A percentile compares a stretch with the other conserved stretches of the same genome.
phyloP scores from a whole-genome alignment of 2,797 vertebrate species.

The Eutrigla gurnardus region DNA sequence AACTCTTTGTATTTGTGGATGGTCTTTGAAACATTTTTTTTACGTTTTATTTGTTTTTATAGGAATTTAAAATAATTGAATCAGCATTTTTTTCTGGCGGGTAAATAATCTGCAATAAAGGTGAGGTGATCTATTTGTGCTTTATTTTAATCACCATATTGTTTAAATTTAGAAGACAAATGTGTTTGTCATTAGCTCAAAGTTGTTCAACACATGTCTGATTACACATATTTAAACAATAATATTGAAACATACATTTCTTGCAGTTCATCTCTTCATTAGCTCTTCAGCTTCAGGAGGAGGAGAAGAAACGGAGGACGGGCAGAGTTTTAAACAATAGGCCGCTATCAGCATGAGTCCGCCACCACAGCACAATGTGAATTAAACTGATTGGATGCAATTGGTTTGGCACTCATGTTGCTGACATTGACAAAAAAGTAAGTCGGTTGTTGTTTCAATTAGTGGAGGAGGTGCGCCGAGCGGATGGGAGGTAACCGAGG shows the following conservation, averaged over 20 bases:
- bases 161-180: not conserved
- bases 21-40: not conserved
- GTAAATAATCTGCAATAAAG: not conserved
- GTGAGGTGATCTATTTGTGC: not conserved
- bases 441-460: slow-evolving; percentile 68
- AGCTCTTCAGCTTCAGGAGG: slow-evolving; percentile 28
- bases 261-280: slow-evolving; percentile 43
- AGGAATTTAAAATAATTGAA: not conserved
- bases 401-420: slow-evolving; percentile 65
- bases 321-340: slow-evolving; percentile 43
- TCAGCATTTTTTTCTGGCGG: not conserved
- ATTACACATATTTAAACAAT: not conserved
- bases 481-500: slow-evolving; percentile 21
- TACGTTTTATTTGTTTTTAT: not conserved
- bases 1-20: not conserved
- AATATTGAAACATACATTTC: slow-evolving; percentile 29
- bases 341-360: slow-evolving; percentile 58
- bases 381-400: slow-evolving; percentile 74
- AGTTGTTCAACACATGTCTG: not conserved
- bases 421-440: slow-evolving; percentile 74
- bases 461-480: slow-evolving; percentile 47
- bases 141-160: not conserved
- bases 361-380: slow-evolving; percentile 53
- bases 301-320: slow-evolving; percentile 24
- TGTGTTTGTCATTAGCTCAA: not conserved